These are phyloP conservation scores for Phenganax stokvisi DNA, from an alignment of 92 coral and sea anemone genomes.

Conservation along the genomic window DNA sequence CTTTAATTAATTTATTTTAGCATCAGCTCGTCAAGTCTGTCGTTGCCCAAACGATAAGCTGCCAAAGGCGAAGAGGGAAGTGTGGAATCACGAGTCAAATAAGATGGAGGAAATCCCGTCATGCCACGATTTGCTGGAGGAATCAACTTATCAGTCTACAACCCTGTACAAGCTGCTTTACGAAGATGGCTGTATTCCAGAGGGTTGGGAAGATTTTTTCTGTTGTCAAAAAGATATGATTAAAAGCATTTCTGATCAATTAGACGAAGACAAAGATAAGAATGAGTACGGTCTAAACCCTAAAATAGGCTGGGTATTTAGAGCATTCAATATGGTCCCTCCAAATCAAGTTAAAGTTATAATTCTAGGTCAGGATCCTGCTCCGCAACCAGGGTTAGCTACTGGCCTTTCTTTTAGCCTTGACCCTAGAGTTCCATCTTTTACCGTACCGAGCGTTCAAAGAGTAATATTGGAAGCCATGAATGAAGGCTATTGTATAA, in stretches of 20 bases:
- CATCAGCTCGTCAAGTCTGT: not conserved
- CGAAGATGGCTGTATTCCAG: constrained; percentile 34
- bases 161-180: constrained; percentile 43
- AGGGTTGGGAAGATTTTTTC: constrained; percentile 60
- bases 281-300: constrained; percentile 49
- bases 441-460: constrained; percentile 51
- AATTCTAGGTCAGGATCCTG: constrained; percentile 57
- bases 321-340: constrained; percentile 58
- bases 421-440: constrained; percentile 36
- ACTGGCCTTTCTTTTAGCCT: constrained; percentile 59
- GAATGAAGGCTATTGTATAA: constrained; percentile 55
- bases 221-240: constrained; percentile 31
- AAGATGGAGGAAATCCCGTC: not conserved
- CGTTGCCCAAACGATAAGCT: not conserved
- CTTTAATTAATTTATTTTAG: not conserved
- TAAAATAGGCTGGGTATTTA: constrained; percentile 56
- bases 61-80: not conserved
- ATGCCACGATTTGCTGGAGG: constrained; percentile 33
- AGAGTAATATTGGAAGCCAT: constrained; percentile 56
- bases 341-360: constrained; percentile 45
- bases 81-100: not conserved
- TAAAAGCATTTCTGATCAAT: constrained; percentile 47
- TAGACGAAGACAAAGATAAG: constrained; percentile 36
- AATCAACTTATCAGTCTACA: constrained; percentile 34
- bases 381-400: constrained; percentile 61